phyloP scores from a whole-genome alignment of 2,797 vertebrate genomes.

The Characodon lateralis region DNA sequence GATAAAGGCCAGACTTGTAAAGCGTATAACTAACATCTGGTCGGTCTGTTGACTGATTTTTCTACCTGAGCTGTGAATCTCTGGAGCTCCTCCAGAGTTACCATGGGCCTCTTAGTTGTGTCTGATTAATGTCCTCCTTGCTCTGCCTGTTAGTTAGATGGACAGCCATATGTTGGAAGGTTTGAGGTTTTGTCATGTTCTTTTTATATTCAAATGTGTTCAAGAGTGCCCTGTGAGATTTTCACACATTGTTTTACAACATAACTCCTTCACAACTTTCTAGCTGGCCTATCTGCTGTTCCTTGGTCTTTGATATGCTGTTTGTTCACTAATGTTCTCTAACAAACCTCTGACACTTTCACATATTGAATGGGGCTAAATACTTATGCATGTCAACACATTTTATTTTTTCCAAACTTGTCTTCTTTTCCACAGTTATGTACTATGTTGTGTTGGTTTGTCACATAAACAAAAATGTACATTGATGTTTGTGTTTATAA shows the following conservation, averaged over 20 bases:
- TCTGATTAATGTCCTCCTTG: not conserved
- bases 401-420: not conserved
- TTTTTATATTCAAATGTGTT: not conserved
- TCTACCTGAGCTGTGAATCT: not conserved
- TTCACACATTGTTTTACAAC: not conserved
- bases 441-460: not conserved
- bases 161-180: not conserved
- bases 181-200: not conserved
- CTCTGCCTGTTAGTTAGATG: not conserved
- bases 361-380: not conserved
- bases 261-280: not conserved
- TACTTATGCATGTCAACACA: not conserved
- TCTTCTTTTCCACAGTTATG: not conserved
- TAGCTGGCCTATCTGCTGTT: not conserved
- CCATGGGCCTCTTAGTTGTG: no score
- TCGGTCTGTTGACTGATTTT: not conserved
- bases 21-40: not conserved
- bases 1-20: not conserved
- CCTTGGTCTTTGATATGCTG: not conserved
- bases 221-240: not conserved
- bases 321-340: not conserved
- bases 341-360: not conserved
- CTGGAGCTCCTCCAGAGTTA: not conserved
- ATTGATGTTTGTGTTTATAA: not conserved
- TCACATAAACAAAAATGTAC: no score